Percentiles rank a stretch among this genome's conserved stretches.
phyloP scores from a whole-genome alignment of 2,888 invertebrate genomes.

The Cordilura impudica region DNA sequence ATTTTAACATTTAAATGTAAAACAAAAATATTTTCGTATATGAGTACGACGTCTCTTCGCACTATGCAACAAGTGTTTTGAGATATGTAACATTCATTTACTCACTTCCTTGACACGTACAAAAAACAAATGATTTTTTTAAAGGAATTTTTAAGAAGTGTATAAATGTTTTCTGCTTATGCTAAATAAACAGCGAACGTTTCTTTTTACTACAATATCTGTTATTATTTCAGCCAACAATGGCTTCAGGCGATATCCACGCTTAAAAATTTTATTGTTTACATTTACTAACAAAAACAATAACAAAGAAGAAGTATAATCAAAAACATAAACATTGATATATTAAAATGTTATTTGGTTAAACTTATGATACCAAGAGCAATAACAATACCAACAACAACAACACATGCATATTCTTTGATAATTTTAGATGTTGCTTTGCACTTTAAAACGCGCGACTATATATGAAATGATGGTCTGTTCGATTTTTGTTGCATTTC shows the following conservation, averaged over 20 bases:
- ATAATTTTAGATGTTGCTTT: constrained; percentile 11
- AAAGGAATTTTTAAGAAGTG: not conserved
- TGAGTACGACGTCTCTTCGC: too few species aligned
- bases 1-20: too few species aligned
- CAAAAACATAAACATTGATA: not conserved
- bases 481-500: not conserved
- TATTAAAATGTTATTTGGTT: constrained; percentile 22
- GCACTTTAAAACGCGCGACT: not conserved
- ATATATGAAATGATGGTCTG: not conserved
- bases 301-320: not conserved
- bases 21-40: too few species aligned
- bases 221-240: not conserved
- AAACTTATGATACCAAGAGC: not conserved
- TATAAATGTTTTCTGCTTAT: not conserved
- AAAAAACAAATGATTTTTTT: not conserved
- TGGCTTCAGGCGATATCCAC: not conserved
- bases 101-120: not conserved
- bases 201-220: not conserved
- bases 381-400: not conserved
- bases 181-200: not conserved
- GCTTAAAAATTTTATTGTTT: constrained; percentile 7
- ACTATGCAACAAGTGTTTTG: too few species aligned
- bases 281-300: constrained; percentile 3
- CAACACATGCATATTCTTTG: not conserved
- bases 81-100: not conserved